These are phyloP conservation scores for Pelosia muscerda DNA, from an alignment of 2,888 invertebrate genomes.

Conservation along the genomic window DNA sequence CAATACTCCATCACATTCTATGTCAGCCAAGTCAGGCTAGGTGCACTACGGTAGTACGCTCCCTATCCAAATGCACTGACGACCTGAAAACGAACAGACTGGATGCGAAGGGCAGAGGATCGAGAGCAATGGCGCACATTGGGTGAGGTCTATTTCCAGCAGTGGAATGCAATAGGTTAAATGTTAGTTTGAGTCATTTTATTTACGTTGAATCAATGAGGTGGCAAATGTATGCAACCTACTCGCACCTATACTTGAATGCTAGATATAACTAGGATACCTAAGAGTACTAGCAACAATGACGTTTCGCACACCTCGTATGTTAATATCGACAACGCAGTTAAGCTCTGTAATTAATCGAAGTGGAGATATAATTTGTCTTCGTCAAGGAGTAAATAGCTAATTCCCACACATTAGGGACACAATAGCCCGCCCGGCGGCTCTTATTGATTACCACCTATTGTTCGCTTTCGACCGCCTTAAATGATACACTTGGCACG, in stretches of 20 bases:
- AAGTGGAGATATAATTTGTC: constrained; percentile 82
- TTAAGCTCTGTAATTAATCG: constrained; percentile 85
- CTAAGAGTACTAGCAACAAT: constrained; percentile 38
- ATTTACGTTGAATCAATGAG: no score
- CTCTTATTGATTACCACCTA: constrained; percentile 84
- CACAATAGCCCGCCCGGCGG: constrained; percentile 78
- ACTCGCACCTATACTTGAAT: neutral
- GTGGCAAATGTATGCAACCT: no score
- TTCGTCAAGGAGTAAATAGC: constrained; percentile 85
- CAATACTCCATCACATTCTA: no score
- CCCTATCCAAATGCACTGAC: no score
- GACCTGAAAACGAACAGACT: no score
- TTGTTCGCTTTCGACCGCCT: constrained; percentile 80
- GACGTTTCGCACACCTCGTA: constrained; percentile 50
- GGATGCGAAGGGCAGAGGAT: no score
- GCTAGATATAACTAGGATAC: neutral
- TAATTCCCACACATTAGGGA: constrained; percentile 85
- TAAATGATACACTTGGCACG: constrained; percentile 81
- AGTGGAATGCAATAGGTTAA: no score
- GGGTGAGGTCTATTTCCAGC: no score
- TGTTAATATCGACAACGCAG: constrained; percentile 75
- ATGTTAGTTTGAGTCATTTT: no score
- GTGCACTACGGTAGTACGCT: no score
- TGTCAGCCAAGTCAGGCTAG: no score
- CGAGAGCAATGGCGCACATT: no score